Evolutionary conservation across 1,140 invertebrate genomes (phyloP), one percentile per base, ranked within the genome.

Genomic region (Lutraria rhynchaena): DNA sequence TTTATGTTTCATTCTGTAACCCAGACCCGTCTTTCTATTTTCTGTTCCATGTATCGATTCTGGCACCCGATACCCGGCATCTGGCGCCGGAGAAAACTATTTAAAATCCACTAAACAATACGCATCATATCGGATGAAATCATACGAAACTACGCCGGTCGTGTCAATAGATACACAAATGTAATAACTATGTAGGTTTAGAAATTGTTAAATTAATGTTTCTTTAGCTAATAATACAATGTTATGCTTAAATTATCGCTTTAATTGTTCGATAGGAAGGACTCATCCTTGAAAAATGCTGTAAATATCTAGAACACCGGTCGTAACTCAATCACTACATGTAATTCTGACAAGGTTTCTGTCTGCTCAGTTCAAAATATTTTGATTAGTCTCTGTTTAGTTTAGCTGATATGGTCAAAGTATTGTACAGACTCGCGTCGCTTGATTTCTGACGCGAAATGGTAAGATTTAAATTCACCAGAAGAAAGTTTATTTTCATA

Each of bases 271-370:
- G 35, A 71, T 51, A n/a, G n/a, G n/a, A n/a, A n/a, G n/a, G n/a
- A 71, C 69, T 71, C 69, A 71, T 71, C 49, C 49, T 55, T 71
- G 3, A 71, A 55, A 41, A 35, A 71, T 71, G 69, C 57, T 55
- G 13, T 27, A 44, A 44, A 19, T 41, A 65, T 24, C 7, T 24
- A 37, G 61, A 44, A 44, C n/a, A n/a, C n/a, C n/a, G n/a, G n/a
- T n/a, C n/a, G n/a, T n/a, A n/a, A n/a, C n/a, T n/a, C n/a, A n/a
- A n/a, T n/a, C n/a, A n/a, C n/a, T n/a, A n/a, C n/a, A n/a, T n/a
- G n/a, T n/a, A n/a, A n/a, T n/a, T n/a, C n/a, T n/a, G 37, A 41
- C 5, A 5, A 15, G 37, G 5, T 41, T 41, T 7, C 5, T 41
- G 37, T 41, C 37, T 41, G 5, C 15, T 5, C 37, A 5, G 5